Evolutionary conservation across 2,113 vertebrate species (phyloP).

Genomic region (Ictalurus punctatus): DNA sequence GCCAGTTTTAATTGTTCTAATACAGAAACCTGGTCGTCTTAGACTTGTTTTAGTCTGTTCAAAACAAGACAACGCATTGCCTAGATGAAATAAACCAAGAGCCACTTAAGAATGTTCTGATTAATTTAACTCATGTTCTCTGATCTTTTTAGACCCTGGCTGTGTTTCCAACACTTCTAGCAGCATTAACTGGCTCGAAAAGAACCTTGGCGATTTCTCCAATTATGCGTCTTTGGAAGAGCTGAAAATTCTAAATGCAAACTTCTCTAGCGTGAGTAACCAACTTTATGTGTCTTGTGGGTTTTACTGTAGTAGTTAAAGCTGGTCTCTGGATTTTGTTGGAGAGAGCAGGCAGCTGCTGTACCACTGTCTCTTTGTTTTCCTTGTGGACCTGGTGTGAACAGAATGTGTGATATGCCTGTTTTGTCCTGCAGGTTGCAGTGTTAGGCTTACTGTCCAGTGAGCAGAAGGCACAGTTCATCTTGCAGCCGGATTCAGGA

Average conservation of each 20-base stretch:
- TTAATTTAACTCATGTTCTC: not conserved
- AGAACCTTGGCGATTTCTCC: slow-evolving; percentile 56
- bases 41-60: not conserved
- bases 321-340: not conserved
- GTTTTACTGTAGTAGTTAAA: not conserved
- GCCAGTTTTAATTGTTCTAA: not conserved
- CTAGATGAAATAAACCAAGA: too few species aligned
- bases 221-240: slow-evolving; percentile 46
- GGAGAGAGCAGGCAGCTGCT: not conserved
- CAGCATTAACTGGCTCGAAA: slow-evolving; percentile 50
- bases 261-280: slow-evolving; percentile 60
- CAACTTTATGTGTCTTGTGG: not conserved
- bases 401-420: slow-evolving; percentile 38
- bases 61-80: not conserved
- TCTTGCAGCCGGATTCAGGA: slow-evolving; percentile 38
- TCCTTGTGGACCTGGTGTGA: not conserved
- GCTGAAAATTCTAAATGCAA: slow-evolving; percentile 53
- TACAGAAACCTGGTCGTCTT: not conserved
- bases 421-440: slow-evolving; percentile 23
- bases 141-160: not conserved
- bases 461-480: slow-evolving; percentile 43
- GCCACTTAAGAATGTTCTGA: not conserved
- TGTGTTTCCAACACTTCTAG: slow-evolving; percentile 34
- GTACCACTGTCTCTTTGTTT: not conserved
- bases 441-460: slow-evolving; percentile 33